Conservation (phyloP, 64 coral and sea anemone species). For the Stichodactyla mertensii region DNA sequence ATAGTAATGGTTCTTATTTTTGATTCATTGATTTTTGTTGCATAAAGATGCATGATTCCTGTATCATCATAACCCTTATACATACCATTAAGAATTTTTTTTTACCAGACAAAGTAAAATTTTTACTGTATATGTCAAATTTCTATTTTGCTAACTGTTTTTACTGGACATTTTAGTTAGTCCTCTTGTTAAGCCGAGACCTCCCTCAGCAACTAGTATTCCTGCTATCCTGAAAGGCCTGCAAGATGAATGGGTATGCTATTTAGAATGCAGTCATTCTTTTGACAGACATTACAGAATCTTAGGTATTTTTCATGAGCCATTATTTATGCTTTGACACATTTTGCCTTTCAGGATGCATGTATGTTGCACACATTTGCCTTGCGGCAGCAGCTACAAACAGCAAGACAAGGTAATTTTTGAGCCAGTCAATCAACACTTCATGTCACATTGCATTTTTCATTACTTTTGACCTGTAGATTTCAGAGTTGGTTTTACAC, state of each 20-base stretch:
- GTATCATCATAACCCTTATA: too few relatives aligned
- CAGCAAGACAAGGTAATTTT: conserved; percentile 83
- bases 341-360: conserved; percentile 70
- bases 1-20: too few relatives aligned
- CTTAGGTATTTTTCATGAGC: not conserved
- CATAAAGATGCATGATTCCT: too few relatives aligned
- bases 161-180: conserved; percentile 48
- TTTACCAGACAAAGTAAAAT: too few relatives aligned
- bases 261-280: not conserved
- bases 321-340: not conserved
- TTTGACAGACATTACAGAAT: too few relatives aligned
- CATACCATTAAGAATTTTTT: too few relatives aligned
- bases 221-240: conserved; percentile 94
- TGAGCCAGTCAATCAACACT: too few relatives aligned
- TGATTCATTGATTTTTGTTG: too few relatives aligned
- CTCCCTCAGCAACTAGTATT: conserved; percentile 98
- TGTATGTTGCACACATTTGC: conserved; percentile 97
- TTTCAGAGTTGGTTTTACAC: too few relatives aligned
- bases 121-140: too few relatives aligned
- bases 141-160: not conserved
- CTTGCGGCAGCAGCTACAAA: conserved; percentile 92
- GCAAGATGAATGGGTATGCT: conserved; percentile 99
- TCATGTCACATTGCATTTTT: too few relatives aligned
- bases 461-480: too few relatives aligned
- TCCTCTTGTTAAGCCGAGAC: conserved; percentile 79